A percentile compares a stretch with the other conserved stretches of the same genome.
Conservation (phyloP, 2,888 invertebrate species). For the Drosophila planitibia region DNA sequence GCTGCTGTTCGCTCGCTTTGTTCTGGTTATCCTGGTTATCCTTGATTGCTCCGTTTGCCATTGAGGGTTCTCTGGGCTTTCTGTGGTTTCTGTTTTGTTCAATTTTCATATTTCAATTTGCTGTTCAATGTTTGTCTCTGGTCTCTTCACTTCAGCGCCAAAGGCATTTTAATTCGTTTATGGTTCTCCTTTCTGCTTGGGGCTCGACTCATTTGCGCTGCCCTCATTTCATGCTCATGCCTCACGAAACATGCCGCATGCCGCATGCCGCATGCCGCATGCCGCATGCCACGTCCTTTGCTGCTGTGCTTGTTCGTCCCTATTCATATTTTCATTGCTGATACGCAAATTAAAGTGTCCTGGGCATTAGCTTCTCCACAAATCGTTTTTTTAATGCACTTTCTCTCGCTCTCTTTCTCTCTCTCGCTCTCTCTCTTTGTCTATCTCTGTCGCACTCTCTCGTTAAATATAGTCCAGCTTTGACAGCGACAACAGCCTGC, state of each 20-base stretch:
- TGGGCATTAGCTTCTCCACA: conserved; percentile 54
- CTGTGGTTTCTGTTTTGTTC: neutral
- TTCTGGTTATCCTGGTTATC: neutral
- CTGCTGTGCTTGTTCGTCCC: neutral
- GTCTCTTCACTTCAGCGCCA: conserved; percentile 52
- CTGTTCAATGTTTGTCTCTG: conserved; percentile 12
- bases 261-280: neutral
- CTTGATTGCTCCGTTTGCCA: neutral
- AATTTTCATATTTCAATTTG: conserved; percentile 7
- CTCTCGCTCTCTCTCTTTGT: neutral
- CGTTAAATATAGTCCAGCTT: conserved; percentile 27
- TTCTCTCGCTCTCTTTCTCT: neutral
- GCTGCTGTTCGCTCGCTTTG: neutral
- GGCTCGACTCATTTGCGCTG: conserved; percentile 22
- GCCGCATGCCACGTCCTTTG: neutral
- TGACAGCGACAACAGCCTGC: conserved; percentile 5
- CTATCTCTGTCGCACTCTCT: neutral
- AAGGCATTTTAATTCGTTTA: conserved; percentile 76
- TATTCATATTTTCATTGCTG: conserved; percentile 30
- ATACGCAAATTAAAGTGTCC: conserved; percentile 73
- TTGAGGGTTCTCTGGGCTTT: neutral
- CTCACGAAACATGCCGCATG: neutral
- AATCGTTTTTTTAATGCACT: conserved; percentile 60
- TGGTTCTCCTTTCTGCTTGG: conserved; percentile 20
- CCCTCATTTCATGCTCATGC: conserved; percentile 27